phyloP scores from a whole-genome alignment of 2,113 vertebrate species.

The Peromyscus polionotus region DNA sequence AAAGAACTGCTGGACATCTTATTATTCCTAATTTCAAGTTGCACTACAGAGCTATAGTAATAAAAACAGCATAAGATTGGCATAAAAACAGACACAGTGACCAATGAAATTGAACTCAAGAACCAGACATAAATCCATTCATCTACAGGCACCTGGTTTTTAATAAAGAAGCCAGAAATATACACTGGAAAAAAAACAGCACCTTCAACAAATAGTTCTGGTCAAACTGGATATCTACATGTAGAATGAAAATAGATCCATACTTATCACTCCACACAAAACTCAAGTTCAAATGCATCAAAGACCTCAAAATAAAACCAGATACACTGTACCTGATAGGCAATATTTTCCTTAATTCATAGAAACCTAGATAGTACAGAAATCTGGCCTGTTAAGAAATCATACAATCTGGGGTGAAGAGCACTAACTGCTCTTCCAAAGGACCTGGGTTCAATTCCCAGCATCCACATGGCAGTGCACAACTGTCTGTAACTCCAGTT shows the following conservation, averaged over 20 bases:
- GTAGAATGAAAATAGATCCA: not conserved
- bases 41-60: not conserved
- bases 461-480: not conserved
- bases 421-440: not conserved
- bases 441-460: not conserved
- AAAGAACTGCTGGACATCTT: not conserved
- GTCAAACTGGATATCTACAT: not conserved
- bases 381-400: not conserved
- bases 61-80: not conserved
- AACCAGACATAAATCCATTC: not conserved
- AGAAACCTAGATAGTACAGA: not conserved
- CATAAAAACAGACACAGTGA: not conserved
- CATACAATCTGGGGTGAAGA: not conserved
- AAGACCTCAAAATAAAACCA: not conserved
- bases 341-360: not conserved
- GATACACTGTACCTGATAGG: not conserved
- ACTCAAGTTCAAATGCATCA: not conserved
- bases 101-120: not conserved
- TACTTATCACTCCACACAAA: not conserved
- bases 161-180: not conserved
- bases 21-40: not conserved
- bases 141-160: not conserved
- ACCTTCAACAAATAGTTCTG: not conserved
- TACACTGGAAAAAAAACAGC: not conserved
- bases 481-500: not conserved